These are phyloP conservation scores for Epizoanthus stellaris DNA, from an alignment of 92 coral and sea anemone species.

Conservation along the genomic window DNA sequence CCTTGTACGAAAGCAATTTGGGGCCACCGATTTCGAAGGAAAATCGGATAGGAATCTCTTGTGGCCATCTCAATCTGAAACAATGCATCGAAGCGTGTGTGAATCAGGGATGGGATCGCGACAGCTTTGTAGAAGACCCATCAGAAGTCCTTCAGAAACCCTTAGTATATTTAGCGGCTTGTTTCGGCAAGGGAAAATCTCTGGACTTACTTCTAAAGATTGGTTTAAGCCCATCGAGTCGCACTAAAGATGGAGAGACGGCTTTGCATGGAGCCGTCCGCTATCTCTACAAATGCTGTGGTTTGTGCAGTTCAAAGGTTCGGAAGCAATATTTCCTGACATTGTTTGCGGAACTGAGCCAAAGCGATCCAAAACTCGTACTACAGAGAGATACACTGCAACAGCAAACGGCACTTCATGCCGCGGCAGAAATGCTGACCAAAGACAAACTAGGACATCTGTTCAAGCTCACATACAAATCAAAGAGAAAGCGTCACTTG, in stretches of 20 bases:
- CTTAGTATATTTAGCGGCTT: conserved; percentile 32
- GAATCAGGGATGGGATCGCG: conserved; percentile 44
- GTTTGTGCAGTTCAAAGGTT: conserved; percentile 38
- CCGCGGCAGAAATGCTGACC: conserved; percentile 46
- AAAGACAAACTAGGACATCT: conserved; percentile 35
- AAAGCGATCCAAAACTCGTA: conserved; percentile 35
- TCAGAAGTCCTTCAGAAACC: conserved; percentile 46
- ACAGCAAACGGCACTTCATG: conserved; percentile 39
- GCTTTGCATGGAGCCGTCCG: conserved; percentile 45
- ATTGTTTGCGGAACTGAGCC: conserved; percentile 23
- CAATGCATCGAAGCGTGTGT: conserved; percentile 47
- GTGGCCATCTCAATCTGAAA: conserved; percentile 39
- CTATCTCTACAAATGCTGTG: conserved; percentile 43
- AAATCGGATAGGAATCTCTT: conserved; percentile 46
- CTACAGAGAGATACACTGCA: conserved; percentile 28
- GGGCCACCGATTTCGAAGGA: conserved; percentile 51
- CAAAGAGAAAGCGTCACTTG: conserved; percentile 29
- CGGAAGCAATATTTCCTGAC: conserved; percentile 44
- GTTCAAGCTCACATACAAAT: conserved; percentile 36
- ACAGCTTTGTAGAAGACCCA: conserved; percentile 38
- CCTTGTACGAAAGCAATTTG: conserved; percentile 38
- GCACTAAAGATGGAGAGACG: conserved; percentile 38
- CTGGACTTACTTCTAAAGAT: conserved; percentile 43
- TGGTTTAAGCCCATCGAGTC: conserved; percentile 45
- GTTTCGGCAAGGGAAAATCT: conserved; percentile 48